Conservation (phyloP, 2,797 vertebrate genomes). For the Selene dorsalis region DNA sequence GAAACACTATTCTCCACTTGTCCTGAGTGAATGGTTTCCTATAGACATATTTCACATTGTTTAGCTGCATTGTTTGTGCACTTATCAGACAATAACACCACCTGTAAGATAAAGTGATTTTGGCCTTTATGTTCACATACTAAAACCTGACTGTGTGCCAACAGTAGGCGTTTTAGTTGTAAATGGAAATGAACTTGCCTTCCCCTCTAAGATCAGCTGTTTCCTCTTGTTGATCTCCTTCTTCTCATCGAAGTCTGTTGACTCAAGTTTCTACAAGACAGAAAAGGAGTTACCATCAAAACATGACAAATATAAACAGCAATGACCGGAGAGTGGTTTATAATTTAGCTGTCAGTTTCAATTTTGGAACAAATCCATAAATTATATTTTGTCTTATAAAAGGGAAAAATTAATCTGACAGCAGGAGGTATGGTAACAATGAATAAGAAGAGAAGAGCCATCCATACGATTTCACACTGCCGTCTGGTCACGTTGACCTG, state of each 20-base stretch:
- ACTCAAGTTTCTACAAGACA: constrained; percentile 89
- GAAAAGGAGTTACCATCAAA: not conserved
- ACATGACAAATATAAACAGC: not conserved
- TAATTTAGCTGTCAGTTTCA: not conserved
- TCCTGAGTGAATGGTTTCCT: not conserved
- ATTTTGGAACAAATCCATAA: not conserved
- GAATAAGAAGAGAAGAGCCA: not conserved
- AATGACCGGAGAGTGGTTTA: not conserved
- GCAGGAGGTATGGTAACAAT: not conserved
- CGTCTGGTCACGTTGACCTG: constrained; percentile 94
- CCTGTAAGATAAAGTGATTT: not conserved
- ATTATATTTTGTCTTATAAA: too few relatives aligned
- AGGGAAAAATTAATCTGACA: not conserved
- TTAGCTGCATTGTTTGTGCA: not conserved
- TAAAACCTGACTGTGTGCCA: not conserved
- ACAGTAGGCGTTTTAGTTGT: not conserved
- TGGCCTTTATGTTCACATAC: not conserved
- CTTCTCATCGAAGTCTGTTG: constrained; percentile 94
- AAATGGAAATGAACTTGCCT: constrained; percentile 80
- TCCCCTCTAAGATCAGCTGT: constrained; percentile 95
- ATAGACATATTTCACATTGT: not conserved
- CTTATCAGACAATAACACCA: not conserved
- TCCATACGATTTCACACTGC: constrained; percentile 92
- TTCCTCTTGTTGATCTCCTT: constrained; percentile 97
- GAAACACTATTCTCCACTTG: not conserved